phyloP scores from a whole-genome alignment of 2,797 vertebrate species.

The Sebastes oblongus region DNA sequence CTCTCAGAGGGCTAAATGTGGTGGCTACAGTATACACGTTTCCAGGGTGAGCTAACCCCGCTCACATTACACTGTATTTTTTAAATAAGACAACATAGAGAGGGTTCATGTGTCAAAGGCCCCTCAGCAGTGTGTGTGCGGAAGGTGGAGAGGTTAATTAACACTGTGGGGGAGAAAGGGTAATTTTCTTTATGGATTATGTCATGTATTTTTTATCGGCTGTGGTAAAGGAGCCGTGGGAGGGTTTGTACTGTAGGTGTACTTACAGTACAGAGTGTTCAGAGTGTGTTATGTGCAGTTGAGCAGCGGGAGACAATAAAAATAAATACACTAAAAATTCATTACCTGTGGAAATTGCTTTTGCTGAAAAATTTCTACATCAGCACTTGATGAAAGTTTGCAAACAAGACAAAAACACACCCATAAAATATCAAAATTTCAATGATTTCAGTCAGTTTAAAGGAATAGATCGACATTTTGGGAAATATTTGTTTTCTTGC shows the following conservation, averaged over 20 bases:
- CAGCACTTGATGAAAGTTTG: not conserved
- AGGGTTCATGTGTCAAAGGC: conserved; percentile 54
- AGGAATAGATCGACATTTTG: not conserved
- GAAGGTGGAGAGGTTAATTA: conserved; percentile 28
- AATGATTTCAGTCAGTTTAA: not conserved
- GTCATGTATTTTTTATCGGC: conserved; percentile 57
- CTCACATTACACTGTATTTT: conserved; percentile 73
- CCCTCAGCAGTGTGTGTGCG: not conserved
- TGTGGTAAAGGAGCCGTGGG: not conserved
- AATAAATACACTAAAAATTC: not conserved
- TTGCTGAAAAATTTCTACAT: not conserved
- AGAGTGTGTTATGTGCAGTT: not conserved
- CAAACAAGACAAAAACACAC: not conserved
- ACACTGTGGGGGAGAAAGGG: conserved; percentile 3
- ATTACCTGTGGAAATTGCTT: not conserved
- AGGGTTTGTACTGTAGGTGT: not conserved
- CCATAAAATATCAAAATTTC: not conserved
- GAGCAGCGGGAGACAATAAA: not conserved
- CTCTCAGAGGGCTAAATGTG: conserved; percentile 62
- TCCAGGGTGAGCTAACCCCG: conserved; percentile 5
- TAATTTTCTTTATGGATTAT: conserved; percentile 65
- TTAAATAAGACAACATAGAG: conserved; percentile 64
- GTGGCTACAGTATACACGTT: conserved; percentile 33
- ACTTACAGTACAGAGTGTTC: not conserved
- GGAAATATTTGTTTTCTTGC: not conserved